These are phyloP conservation scores for Ctenochaetus hawaiiensis DNA, from an alignment of 2,797 vertebrate species.

Conservation along the genomic window DNA sequence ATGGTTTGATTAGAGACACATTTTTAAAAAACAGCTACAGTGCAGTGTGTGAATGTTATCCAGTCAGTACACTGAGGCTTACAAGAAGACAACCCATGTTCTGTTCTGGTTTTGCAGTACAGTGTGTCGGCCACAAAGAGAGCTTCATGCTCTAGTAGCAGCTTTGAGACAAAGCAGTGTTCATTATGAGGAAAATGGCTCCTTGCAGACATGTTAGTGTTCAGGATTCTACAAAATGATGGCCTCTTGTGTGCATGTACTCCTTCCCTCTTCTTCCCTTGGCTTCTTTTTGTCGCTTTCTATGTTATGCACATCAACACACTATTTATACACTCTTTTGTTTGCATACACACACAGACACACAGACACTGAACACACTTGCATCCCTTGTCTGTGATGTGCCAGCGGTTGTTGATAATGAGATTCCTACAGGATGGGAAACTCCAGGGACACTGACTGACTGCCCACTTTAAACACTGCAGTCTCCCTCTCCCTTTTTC, in stretches of 20 bases:
- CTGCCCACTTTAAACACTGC: constrained; percentile 79
- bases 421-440: constrained; percentile 81
- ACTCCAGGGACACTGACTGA: constrained; percentile 78
- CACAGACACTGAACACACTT: constrained; percentile 44
- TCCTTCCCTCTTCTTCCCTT: constrained; percentile 40
- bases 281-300: constrained; percentile 51
- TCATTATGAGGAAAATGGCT: constrained; percentile 61
- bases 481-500: constrained; percentile 55
- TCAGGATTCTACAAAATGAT: constrained; percentile 76
- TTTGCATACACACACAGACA: neutral
- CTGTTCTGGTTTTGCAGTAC: constrained; percentile 12
- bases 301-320: constrained; percentile 48
- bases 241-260: constrained; percentile 62
- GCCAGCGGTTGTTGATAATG: constrained; percentile 82
- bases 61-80: constrained; percentile 1
- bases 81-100: neutral
- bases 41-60: neutral
- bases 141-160: constrained; percentile 15
- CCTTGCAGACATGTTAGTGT: constrained; percentile 63
- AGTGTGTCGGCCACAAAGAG: constrained; percentile 16
- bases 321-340: constrained; percentile 33
- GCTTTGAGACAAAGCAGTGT: constrained; percentile 48
- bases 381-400: constrained; percentile 73
- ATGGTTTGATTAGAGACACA: constrained; percentile 5
- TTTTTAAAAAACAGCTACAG: neutral